phyloP scores from a whole-genome alignment of 1,140 invertebrate genomes.

The Drosophila sp. region DNA sequence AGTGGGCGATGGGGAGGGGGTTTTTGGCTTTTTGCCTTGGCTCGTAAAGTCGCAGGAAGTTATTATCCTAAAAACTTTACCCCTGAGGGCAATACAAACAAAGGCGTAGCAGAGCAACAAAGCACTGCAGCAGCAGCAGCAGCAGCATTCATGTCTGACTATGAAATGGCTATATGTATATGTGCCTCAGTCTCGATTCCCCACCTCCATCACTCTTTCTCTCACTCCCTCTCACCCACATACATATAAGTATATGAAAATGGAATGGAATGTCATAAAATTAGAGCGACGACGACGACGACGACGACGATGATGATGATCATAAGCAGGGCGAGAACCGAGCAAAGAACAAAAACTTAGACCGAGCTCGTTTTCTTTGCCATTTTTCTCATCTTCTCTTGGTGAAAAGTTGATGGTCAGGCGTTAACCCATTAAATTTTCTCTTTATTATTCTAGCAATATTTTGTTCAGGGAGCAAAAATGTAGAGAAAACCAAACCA shows the following conservation, averaged over 20 bases:
- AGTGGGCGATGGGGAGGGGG: slow-evolving; percentile 14
- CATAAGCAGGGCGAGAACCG: slow-evolving; percentile 46
- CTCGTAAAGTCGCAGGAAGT: slow-evolving; percentile 81
- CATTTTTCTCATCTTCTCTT: slow-evolving; percentile 71
- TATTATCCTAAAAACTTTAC: slow-evolving; percentile 82
- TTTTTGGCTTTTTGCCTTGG: slow-evolving; percentile 69
- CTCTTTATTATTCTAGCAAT: slow-evolving; percentile 63
- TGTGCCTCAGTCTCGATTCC: slow-evolving; percentile 9
- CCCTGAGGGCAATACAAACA: slow-evolving; percentile 81
- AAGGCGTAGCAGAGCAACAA: slow-evolving; percentile 78
- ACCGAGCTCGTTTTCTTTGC: slow-evolving; percentile 42
- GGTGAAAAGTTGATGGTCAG: slow-evolving; percentile 73
- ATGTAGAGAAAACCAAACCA: slow-evolving; percentile 37
- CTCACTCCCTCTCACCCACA: slow-evolving; percentile 30
- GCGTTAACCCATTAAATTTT: slow-evolving; percentile 75
- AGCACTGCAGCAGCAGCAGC: slow-evolving; percentile 61
- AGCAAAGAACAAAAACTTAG: slow-evolving; percentile 56
- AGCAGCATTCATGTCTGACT: slow-evolving; percentile 77
- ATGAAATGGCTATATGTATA: slow-evolving; percentile 67
- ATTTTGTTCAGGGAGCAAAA: slow-evolving; percentile 36
- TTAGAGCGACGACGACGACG: slow-evolving; percentile 57
- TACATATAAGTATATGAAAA: slow-evolving; percentile 55
- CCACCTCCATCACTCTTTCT: neutral
- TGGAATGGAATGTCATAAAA: slow-evolving; percentile 80
- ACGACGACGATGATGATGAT: slow-evolving; percentile 27